Base-by-base conservation (phyloP, 2,797 vertebrate genomes). In the Xiphorhynchus erythropygius region DNA sequence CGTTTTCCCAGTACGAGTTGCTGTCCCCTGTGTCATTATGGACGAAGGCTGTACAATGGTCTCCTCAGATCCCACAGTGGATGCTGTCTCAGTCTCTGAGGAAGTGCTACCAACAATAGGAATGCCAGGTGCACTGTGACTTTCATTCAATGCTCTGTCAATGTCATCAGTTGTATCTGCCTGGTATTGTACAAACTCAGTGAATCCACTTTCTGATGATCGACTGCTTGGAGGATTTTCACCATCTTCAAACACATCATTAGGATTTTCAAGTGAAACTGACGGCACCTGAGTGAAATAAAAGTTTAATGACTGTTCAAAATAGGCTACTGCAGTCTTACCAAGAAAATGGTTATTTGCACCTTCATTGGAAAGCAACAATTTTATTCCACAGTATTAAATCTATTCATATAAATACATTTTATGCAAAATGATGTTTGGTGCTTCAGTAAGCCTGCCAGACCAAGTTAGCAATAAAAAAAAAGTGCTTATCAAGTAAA, bases 171-270 rank as follows among this genome's bases (percentile, higher is more conserved):
- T n/a, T 55, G 97, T 97, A 41, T 99, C 98, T 41, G 97, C 98
- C 84, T 99, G 98, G 94, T 99, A 99, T 64, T 99, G 99, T 27
- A 99, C 98, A 57, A 99, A 99, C 60, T 99, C 99, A 8, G 99
- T 99, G 96, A 99, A 99, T 37, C 99, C 98, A 89, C 98, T 99
- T 95, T 99, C 99, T 19, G 99, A 98, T 8, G 99, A 98, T 18
- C 96, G 98, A 80, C 98, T 97, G 88, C 98, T 98, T 32, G 97
- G 97, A 74, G 98, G 98, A 68, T 98, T 99, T 95, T 99, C 98
- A 57, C 98, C 97, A 30, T 99, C 99, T 90, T 99, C 98, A 95
- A 99, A 99, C 23, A 99, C 98, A 13, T 99, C 98, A 6, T 75
- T 96, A 67, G 97, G 96, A 93, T 97, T 98, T 97, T 99, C 99